phyloP scores from a whole-genome alignment of 2,797 vertebrate species.

The Pelochelys cantorii region DNA sequence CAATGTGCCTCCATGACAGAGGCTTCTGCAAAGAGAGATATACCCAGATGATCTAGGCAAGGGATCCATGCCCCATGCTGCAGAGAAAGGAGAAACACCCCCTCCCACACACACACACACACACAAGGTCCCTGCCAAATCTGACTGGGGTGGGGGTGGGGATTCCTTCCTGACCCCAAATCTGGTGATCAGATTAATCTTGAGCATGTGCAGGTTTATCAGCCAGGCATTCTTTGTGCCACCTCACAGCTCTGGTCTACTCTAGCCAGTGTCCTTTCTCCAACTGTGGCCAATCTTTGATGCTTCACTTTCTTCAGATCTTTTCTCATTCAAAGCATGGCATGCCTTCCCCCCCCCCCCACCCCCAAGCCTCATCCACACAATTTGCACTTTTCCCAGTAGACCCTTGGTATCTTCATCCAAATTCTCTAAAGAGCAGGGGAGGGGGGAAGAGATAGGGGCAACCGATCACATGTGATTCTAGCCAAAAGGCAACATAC shows the following conservation, averaged over 20 bases:
- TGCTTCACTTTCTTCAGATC: neutral
- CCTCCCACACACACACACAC: no score
- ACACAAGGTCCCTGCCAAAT: neutral
- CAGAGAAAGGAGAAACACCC: neutral
- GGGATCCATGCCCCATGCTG: neutral
- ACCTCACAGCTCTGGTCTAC: neutral
- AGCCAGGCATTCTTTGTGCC: neutral
- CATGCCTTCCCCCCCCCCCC: no score
- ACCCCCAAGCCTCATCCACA: neutral
- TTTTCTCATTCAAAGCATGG: neutral
- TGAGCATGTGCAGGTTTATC: neutral
- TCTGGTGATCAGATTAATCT: neutral
- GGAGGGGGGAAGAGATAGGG: neutral
- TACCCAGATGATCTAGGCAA: neutral
- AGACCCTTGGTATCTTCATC: neutral
- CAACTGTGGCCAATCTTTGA: neutral
- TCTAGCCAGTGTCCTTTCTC: neutral
- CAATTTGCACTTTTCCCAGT: neutral
- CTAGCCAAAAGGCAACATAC: slow-evolving; percentile 18
- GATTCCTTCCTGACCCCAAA: neutral
- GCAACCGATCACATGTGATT: neutral
- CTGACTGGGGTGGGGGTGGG: neutral
- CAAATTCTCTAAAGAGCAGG: neutral
- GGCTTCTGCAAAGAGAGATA: neutral
- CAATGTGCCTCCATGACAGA: neutral